Conservation (phyloP, 2,888 invertebrate species). For the Synergus gifuensis region DNA sequence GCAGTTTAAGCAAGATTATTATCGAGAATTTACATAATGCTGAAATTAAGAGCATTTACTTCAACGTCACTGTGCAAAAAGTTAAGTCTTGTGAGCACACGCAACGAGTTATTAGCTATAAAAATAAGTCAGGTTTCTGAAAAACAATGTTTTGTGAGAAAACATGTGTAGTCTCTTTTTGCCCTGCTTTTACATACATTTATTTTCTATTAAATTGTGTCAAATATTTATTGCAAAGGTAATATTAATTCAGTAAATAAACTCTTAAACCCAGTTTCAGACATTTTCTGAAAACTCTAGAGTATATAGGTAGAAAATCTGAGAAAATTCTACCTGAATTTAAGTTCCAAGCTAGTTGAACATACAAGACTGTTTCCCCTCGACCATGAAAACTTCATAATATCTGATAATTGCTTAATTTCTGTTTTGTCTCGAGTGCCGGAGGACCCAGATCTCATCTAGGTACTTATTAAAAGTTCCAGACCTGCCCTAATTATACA, state of each 20-base stretch:
- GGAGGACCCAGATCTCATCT: conserved; percentile 48
- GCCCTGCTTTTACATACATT: background rate
- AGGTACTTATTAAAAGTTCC: conserved; percentile 56
- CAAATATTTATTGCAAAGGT: background rate
- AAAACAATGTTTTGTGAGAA: background rate
- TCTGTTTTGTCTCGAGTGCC: conserved; percentile 61
- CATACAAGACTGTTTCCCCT: conserved; percentile 40
- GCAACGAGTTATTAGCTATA: background rate
- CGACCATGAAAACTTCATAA: conserved; percentile 65
- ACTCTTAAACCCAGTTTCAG: background rate
- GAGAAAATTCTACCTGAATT: background rate
- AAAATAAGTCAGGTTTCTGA: conserved; percentile 9
- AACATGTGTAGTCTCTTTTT: conserved; percentile 25
- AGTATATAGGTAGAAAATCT: background rate
- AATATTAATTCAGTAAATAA: too few species aligned
- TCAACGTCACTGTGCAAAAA: background rate
- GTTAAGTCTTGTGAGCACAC: background rate
- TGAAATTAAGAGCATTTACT: conserved; percentile 1
- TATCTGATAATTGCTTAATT: conserved; percentile 71
- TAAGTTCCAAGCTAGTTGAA: background rate
- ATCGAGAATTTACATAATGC: conserved; percentile 23
- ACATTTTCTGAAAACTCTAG: background rate
- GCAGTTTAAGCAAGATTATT: background rate
- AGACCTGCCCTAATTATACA: conserved; percentile 47
- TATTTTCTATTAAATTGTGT: background rate